phyloP scores from a whole-genome alignment of 2,888 invertebrate genomes.

The Branchellion lobata region DNA sequence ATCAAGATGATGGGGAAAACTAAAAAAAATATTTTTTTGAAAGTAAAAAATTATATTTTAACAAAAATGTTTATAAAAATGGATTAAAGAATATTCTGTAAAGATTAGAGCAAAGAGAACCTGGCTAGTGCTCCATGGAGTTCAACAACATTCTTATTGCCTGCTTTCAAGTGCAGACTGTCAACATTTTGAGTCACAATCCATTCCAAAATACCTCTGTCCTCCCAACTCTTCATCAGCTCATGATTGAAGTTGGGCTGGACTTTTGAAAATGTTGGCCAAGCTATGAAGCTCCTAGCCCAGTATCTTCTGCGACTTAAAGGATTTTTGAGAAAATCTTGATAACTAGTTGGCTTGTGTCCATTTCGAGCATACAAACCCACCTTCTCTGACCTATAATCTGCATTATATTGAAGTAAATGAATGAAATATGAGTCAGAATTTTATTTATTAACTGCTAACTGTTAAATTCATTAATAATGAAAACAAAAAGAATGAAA shows the following conservation, averaged over 20 bases:
- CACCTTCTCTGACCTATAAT: conserved; percentile 50
- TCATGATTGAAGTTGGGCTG: conserved; percentile 79
- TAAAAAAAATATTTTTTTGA: too few species aligned
- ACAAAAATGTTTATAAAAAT: too few species aligned
- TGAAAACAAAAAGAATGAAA: too few species aligned
- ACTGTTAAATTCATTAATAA: too few species aligned
- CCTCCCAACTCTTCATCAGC: conserved; percentile 74
- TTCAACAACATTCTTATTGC: conserved; percentile 76
- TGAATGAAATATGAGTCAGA: neutral
- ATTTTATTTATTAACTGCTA: neutral
- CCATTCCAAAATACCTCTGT: conserved; percentile 66
- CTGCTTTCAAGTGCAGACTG: conserved; percentile 84
- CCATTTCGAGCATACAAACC: conserved; percentile 78
- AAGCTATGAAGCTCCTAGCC: conserved; percentile 92
- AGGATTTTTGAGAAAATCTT: conserved; percentile 71
- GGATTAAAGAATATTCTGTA: too few species aligned
- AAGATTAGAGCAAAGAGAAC: too few species aligned
- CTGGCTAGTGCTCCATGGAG: conserved; percentile 76
- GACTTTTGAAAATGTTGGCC: conserved; percentile 74
- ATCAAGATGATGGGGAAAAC: too few species aligned
- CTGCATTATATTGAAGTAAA: too few species aligned
- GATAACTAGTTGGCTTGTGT: conserved; percentile 80
- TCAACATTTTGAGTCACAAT: conserved; percentile 97
- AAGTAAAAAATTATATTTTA: too few species aligned
- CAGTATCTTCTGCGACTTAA: conserved; percentile 78